Base-by-base conservation (phyloP, 2,888 invertebrate species). In the Pyrochroa serraticornis region DNA sequence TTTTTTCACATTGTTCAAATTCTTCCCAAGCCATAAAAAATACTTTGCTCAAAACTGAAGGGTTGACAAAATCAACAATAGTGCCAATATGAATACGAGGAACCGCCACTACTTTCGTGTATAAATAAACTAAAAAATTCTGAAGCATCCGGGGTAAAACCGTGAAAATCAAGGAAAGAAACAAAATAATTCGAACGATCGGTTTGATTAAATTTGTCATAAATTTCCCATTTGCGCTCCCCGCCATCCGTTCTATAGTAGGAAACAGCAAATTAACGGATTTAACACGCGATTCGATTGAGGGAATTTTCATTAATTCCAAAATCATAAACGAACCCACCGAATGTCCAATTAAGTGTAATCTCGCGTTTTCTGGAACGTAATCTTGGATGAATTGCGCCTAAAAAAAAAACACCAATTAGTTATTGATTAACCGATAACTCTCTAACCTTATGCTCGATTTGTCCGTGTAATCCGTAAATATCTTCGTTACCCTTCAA, bases 331-430 rank as follows among this genome's bases (percentile, higher is more conserved):
- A 93, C 48, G 90, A 85, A 2, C 97, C 97, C 71, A 96, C 92
- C 0, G 96, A 96, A 82, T 97, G 96, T 1, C 93, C 95, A 66
- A 96, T 84, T 35, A 96, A 79, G 77, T 93, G 89, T 36, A 97
- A 76, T 74, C 84, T 88, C n/a, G 88, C 85, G 71, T 86, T 82
- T 62, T 82, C 77, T 50, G 93, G 91, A 62, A 95, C 82, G 73
- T 86, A 87, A 65, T 87, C 84, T 66, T 85, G 82, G 53, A 96
- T 87, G 73, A 96, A 91, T 53, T 85, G 83, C 42, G 81, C 72
- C 80, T 77, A 77, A 79, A 77, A 70, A 33, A 2, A n/a, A 9
- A 12, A 44, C 10, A 33, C 35, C 10, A 35, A n/a, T 9, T 35
- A 35, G 10, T 31, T 22, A 12, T 43, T 6, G 2, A 43, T 43